phyloP scores from a whole-genome alignment of 2,113 vertebrate genomes.

The Epinephelus fuscoguttatus region DNA sequence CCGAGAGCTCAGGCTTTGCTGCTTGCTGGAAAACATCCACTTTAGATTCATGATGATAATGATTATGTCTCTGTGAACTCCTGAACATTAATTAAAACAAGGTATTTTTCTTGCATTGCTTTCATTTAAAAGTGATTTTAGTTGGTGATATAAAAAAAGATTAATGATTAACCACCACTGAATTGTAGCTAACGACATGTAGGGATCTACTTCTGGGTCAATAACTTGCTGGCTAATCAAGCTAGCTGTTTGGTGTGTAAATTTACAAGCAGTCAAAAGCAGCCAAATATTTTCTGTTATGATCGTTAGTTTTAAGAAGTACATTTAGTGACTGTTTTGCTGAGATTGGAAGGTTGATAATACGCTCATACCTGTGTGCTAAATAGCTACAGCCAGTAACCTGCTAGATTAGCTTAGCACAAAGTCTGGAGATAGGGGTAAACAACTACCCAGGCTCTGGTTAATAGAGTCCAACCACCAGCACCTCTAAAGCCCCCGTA shows the following conservation, averaged over 20 bases:
- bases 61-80: neutral
- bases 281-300: no score
- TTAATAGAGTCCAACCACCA: neutral
- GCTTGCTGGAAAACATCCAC: neutral
- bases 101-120: neutral
- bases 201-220: no score
- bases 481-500: neutral
- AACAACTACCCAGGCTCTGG: no score
- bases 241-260: no score
- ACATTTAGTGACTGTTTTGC: no score
- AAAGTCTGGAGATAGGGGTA: no score
- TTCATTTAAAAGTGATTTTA: neutral
- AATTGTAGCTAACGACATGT: no score
- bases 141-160: neutral
- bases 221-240: no score
- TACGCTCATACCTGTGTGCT: neutral
- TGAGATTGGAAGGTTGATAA: no score
- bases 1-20: neutral
- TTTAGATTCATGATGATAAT: neutral
- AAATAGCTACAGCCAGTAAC: neutral
- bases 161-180: neutral
- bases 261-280: no score
- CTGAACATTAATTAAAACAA: no score
- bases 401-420: neutral
- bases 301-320: no score